Conservation (phyloP, 2,113 vertebrate genomes). For the Eolophus roseicapilla region DNA sequence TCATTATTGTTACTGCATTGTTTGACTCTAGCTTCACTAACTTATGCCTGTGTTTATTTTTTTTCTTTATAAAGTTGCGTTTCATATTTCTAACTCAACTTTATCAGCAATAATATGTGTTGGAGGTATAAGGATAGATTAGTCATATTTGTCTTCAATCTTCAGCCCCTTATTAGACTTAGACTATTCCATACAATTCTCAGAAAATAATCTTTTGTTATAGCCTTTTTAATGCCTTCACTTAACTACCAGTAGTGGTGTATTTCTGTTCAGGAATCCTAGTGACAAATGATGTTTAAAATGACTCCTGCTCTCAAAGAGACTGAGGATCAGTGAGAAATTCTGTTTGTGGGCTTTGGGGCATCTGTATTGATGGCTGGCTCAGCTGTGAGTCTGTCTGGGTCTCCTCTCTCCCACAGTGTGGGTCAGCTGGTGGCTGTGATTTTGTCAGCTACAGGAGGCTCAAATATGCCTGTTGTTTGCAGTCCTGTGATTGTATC, state of each 20-base stretch:
- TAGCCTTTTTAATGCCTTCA: background rate
- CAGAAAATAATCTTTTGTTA: background rate
- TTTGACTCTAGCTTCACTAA: background rate
- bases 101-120: background rate
- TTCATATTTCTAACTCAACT: background rate
- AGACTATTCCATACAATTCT: background rate
- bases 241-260: background rate
- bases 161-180: background rate
- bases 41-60: background rate
- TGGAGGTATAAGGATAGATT: background rate
- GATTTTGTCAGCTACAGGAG: background rate
- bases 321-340: background rate
- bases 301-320: background rate
- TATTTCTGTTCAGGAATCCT: background rate
- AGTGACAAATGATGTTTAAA: background rate
- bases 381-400: background rate
- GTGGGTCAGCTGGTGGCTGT: background rate
- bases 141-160: background rate
- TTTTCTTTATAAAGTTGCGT: background rate
- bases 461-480: background rate
- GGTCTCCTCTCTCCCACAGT: background rate
- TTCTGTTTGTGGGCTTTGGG: background rate
- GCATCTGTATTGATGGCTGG: rapidly evolving
- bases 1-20: background rate
- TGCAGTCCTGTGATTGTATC: background rate